Percentiles rank a stretch among this genome's conserved stretches.
Conservation (phyloP, 2,888 invertebrate species). For the Scrobipalpa costella region DNA sequence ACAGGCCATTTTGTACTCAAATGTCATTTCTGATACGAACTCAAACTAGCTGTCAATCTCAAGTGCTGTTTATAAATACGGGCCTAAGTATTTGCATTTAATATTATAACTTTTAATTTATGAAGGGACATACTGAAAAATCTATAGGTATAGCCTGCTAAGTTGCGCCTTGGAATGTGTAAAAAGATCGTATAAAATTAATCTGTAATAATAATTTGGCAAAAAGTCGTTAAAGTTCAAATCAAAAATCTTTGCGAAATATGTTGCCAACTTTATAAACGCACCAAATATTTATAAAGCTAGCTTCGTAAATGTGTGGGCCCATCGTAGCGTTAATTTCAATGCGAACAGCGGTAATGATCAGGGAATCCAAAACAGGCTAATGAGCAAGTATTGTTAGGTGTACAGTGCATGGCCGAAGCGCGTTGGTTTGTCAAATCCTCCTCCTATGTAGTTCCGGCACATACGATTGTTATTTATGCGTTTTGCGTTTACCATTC, state of each 20-base stretch:
- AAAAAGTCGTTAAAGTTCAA: not conserved
- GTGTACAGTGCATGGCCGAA: not conserved
- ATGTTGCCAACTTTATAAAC: not conserved
- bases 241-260: too few species aligned
- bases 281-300: not conserved
- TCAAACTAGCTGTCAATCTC: too few species aligned
- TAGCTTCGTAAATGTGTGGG: not conserved
- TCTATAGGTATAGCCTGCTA: too few species aligned
- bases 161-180: too few species aligned
- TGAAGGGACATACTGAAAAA: too few species aligned
- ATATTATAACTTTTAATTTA: too few species aligned
- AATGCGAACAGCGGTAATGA: constrained; percentile 1
- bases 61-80: too few species aligned
- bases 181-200: too few species aligned
- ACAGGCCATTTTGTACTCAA: too few species aligned
- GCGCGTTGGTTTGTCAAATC: not conserved
- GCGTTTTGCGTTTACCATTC: not conserved
- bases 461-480: not conserved
- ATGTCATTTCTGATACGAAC: too few species aligned
- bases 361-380: not conserved
- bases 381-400: constrained; percentile 10
- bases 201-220: too few species aligned
- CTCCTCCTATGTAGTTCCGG: not conserved
- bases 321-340: constrained; percentile 1
- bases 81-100: too few species aligned